Evolutionary conservation across 2,797 vertebrate genomes (phyloP), one percentile per base, ranked within the genome.

Genomic region (Liparis tanakae): DNA sequence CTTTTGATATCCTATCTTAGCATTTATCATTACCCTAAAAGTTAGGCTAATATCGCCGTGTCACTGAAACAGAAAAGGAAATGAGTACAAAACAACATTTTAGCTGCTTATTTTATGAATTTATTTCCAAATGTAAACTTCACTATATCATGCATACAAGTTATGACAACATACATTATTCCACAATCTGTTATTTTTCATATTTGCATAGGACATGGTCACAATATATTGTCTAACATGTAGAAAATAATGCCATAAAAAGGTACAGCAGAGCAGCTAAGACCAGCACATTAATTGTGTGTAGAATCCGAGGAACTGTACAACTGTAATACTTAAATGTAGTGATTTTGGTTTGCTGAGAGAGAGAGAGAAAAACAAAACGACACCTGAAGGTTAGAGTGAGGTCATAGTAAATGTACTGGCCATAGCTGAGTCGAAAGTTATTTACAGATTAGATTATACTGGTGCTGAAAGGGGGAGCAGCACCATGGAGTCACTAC

Each of bases 101-200:
- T 67, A 76, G 81, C 80, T 87, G 88, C 89, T 94, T 95, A 94
- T 95, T 95, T 93, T 95, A 94, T 92, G 92, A 94, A 96, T 96
- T 98, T 98, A 98, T 97, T 99, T 96, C 95, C 96, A 97, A 97
- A 97, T 96, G 96, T 97, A 98, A 97, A 98, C 95, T 90, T 97
- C 95, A 96, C 96, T 98, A 99, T 96, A 94, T 94, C 97, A 98
- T 99, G 98, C 97, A 98, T 97, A 97, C 96, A 96, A 95, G 93
- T 97, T 97, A 97, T 96, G 95, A 97, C 92, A 91, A 92, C 95
- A 95, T 93, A 95, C 94, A 95, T 95, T 95, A 95, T 96, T 94
- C 95, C 96, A 97, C 96, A 96, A 95, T 95, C 93, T 92, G 93
- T 96, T 96, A 95, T 93, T 95, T 95, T 95, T 95, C 91, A 95